Evolutionary conservation across 2,888 invertebrate genomes (phyloP).

Genomic region (Ichneumoninae sp.): DNA sequence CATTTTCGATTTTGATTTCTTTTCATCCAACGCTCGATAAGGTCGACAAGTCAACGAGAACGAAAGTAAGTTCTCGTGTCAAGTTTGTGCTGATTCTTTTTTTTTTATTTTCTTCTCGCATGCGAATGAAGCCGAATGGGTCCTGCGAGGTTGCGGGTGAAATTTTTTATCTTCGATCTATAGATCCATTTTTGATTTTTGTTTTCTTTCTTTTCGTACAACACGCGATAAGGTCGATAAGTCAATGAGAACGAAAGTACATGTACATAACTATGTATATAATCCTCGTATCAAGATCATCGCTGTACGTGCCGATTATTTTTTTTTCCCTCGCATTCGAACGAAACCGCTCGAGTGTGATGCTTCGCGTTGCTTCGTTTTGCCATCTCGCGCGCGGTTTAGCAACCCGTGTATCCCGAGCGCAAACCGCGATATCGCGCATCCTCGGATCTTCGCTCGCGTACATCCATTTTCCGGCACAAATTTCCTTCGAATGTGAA

Average conservation of each 20-base stretch:
- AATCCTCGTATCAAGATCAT: neutral
- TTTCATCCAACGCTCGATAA: neutral
- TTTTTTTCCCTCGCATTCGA: conserved; percentile 21
- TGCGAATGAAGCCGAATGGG: neutral
- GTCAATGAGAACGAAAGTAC: neutral
- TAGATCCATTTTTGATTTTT: neutral
- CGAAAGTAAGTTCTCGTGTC: neutral
- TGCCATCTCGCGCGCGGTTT: conserved; percentile 54
- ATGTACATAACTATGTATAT: neutral
- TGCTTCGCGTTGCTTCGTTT: conserved; percentile 27
- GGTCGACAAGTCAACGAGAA: neutral
- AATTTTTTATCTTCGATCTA: neutral
- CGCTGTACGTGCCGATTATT: neutral
- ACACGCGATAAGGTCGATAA: neutral
- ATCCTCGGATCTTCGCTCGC: conserved; percentile 58
- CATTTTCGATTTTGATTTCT: neutral
- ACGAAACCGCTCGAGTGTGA: conserved; percentile 52
- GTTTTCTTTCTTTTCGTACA: neutral
- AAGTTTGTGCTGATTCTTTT: neutral
- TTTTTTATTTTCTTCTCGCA: neutral
- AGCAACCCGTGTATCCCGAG: conserved; percentile 54
- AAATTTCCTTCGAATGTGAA: conserved; percentile 55
- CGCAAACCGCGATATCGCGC: conserved; percentile 43
- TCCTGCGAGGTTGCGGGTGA: neutral
- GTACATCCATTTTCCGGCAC: conserved; percentile 63